Evolutionary conservation across 1,140 invertebrate genomes (phyloP), one percentile per base, ranked within the genome.

Genomic region (Monochamus saltuarius): DNA sequence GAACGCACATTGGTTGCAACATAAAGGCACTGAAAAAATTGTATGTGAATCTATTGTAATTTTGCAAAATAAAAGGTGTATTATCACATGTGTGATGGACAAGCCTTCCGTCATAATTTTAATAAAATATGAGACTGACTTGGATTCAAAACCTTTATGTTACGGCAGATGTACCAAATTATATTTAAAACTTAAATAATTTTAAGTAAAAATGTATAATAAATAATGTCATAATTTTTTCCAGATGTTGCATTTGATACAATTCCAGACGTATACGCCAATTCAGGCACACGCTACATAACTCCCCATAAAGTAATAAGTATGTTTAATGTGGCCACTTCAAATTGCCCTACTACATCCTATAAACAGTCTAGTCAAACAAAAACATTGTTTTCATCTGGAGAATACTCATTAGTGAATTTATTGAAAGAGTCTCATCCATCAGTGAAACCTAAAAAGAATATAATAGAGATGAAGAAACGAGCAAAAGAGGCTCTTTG

Each of bases 401-500:
- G 17, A 13, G 57, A 52, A 50, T 52, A 59, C 42, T 52, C 57
- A 35, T 11, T 37, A 13, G 16, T 46, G n/a, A 60, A 54, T 54
- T 54, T 43, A 36, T 42, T 53, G 10, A 60, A 47, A 19, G 46
- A 47, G 14, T 6, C 13, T n/a, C 14, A n/a, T n/a, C 22, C 17
- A 17, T 16, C n/a, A n/a, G 2, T 19, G 46, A 34, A 40, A 50
- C 37, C 16, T 39, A 22, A 35, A 4, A 58, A 45, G 11, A 42
- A 38, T 36, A 22, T 9, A 37, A 22, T 36, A 29, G 47, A 34
- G 46, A 6, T 56, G 59, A 49, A 36, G 9, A 56, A 61, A 42
- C 58, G 57, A 59, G 63, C 64, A 65, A 82, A 84, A 62, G 90
- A 94, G 73, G 90, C 92, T 1, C 65, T 95, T 8, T 89, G 94